Evolutionary conservation across 2,797 vertebrate genomes (phyloP).

Genomic region (Tangara arthus): DNA sequence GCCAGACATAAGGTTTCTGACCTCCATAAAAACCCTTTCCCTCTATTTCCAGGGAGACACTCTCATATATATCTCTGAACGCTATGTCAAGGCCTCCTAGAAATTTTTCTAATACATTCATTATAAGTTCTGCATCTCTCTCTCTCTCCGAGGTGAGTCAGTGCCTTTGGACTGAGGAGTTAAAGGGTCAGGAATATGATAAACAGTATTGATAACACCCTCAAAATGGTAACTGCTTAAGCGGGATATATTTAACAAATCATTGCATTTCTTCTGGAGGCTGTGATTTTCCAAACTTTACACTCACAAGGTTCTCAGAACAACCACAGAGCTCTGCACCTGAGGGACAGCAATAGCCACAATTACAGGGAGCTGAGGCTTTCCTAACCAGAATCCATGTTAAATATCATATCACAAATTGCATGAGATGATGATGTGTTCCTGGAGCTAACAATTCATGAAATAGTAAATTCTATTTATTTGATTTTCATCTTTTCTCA

Average conservation of each 20-base stretch:
- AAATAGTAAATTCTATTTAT: not conserved
- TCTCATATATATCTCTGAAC: constrained; percentile 22
- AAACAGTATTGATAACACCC: not conserved
- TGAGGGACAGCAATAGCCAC: not conserved
- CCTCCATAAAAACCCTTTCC: constrained; percentile 39
- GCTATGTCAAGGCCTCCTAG: constrained; percentile 19
- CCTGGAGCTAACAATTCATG: not conserved
- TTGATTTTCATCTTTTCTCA: not conserved
- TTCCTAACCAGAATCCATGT: not conserved
- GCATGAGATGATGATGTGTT: not conserved
- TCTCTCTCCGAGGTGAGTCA: not conserved
- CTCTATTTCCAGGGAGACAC: constrained; percentile 27
- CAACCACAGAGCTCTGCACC: not conserved
- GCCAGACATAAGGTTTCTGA: constrained; percentile 32
- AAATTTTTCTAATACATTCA: constrained; percentile 25
- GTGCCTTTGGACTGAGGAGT: not conserved
- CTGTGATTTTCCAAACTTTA: not conserved
- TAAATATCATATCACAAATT: not conserved
- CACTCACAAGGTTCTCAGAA: not conserved
- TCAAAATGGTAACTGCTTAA: not conserved
- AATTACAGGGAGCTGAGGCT: not conserved
- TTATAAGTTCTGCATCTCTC: not conserved
- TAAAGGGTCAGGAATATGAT: not conserved
- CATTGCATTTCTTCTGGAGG: not conserved
- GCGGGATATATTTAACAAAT: not conserved